These are phyloP conservation scores for Polietes domitor DNA, from an alignment of 2,888 invertebrate genomes.

Conservation along the genomic window DNA sequence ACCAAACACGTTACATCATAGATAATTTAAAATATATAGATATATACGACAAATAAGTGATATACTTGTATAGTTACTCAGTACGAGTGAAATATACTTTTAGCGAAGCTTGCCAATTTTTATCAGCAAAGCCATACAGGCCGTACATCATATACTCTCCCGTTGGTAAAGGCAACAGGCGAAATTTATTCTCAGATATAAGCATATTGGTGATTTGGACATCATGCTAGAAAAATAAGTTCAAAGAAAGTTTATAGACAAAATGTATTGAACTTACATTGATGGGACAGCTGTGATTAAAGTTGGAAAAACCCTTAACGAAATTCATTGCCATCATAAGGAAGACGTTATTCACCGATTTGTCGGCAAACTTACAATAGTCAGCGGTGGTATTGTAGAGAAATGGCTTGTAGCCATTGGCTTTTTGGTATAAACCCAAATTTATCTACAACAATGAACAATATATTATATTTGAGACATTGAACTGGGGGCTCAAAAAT, in stretches of 20 bases:
- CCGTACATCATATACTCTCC: conserved; percentile 37
- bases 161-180: conserved; percentile 35
- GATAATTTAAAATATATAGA: too few relatives aligned
- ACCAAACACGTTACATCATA: too few relatives aligned
- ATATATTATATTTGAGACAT: too few relatives aligned
- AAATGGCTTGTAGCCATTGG: conserved; percentile 62
- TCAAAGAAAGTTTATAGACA: background rate
- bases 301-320: conserved; percentile 20
- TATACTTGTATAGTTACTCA: too few relatives aligned
- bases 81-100: background rate
- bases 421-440: conserved; percentile 31
- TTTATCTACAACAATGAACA: conserved; percentile 21
- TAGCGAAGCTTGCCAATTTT: background rate
- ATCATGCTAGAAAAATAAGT: conserved; percentile 34
- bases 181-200: background rate
- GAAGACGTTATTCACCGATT: conserved; percentile 23
- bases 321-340: background rate
- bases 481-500: too few relatives aligned
- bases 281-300: conserved; percentile 54
- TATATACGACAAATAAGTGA: too few relatives aligned
- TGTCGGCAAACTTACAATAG: conserved; percentile 48
- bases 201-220: conserved; percentile 34
- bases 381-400: conserved; percentile 44
- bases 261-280: conserved; percentile 40
- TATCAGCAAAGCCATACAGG: background rate